These are phyloP conservation scores for Atrina japonica DNA, from an alignment of 2,888 invertebrate species.

Conservation along the genomic window DNA sequence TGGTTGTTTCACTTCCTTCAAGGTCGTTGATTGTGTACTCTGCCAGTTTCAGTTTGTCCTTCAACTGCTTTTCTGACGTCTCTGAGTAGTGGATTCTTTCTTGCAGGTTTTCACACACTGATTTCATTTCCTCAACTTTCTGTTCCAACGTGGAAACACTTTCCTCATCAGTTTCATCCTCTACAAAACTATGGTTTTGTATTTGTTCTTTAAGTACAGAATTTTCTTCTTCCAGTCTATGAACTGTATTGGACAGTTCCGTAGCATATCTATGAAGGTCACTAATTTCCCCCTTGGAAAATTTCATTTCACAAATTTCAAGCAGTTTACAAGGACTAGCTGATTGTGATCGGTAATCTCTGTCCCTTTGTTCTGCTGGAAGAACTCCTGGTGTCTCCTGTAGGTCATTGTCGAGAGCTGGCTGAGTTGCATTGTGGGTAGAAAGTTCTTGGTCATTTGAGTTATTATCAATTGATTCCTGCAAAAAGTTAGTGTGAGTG, in stretches of 20 bases:
- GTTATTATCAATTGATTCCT: no score
- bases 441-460: no score
- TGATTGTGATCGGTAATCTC: no score
- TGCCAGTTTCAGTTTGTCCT: constrained; percentile 68
- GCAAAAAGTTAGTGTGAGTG: no score
- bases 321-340: no score
- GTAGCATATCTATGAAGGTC: no score
- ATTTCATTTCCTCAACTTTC: constrained; percentile 61
- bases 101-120: constrained; percentile 66
- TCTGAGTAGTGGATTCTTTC: constrained; percentile 66
- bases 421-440: no score
- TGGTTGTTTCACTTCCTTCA: constrained; percentile 64
- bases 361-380: no score
- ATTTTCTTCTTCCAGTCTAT: constrained; percentile 62
- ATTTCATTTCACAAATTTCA: no score
- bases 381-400: no score
- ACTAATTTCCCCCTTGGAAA: no score
- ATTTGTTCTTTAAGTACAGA: constrained; percentile 56
- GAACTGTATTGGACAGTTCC: constrained; percentile 28
- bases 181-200: constrained; percentile 42
- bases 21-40: constrained; percentile 71
- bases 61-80: constrained; percentile 61
- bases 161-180: constrained; percentile 39
- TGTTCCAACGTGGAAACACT: constrained; percentile 23
- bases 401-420: no score